Evolutionary conservation across 1,140 invertebrate species (phyloP).

Genomic region (Meteorus sp.): DNA sequence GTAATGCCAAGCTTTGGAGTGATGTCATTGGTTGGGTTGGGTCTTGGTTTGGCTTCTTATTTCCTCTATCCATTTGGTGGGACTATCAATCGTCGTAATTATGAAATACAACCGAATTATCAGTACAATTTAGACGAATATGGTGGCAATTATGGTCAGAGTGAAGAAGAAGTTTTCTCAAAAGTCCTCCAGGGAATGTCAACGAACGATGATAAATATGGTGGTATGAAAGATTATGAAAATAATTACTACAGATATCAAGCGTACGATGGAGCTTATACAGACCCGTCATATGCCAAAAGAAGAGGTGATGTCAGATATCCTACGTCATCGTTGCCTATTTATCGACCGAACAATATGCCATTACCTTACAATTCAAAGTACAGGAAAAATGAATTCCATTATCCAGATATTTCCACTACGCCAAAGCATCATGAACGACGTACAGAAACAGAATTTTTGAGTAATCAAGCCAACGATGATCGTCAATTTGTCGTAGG

Average conservation of each 20-base stretch:
- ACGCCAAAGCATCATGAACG: constrained; percentile 46
- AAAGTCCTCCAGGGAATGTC: constrained; percentile 76
- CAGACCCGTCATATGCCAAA: constrained; percentile 26
- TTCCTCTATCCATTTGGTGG: constrained; percentile 74
- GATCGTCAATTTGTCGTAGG: constrained; percentile 55
- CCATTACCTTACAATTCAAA: constrained; percentile 35
- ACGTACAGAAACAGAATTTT: constrained; percentile 34
- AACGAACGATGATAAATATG: constrained; percentile 39
- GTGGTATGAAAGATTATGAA: constrained; percentile 35
- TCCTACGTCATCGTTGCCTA: constrained; percentile 25
- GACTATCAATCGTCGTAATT: constrained; percentile 65
- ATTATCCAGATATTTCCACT: constrained; percentile 40
- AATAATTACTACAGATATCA: constrained; percentile 46
- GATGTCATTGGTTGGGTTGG: constrained; percentile 69
- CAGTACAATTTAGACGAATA: constrained; percentile 69
- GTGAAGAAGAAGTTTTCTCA: constrained; percentile 73
- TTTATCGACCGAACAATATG: constrained; percentile 43
- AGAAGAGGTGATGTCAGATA: constrained; percentile 37
- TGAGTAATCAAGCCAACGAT: constrained; percentile 29
- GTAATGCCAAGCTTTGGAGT: constrained; percentile 79
- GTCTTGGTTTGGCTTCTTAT: constrained; percentile 73
- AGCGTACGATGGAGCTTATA: constrained; percentile 35
- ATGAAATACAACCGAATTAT: constrained; percentile 64
- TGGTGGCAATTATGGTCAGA: constrained; percentile 65
- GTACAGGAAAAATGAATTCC: constrained; percentile 51